Base-by-base conservation (phyloP, 2,888 invertebrate species). In the Hemithea aestivaria region DNA sequence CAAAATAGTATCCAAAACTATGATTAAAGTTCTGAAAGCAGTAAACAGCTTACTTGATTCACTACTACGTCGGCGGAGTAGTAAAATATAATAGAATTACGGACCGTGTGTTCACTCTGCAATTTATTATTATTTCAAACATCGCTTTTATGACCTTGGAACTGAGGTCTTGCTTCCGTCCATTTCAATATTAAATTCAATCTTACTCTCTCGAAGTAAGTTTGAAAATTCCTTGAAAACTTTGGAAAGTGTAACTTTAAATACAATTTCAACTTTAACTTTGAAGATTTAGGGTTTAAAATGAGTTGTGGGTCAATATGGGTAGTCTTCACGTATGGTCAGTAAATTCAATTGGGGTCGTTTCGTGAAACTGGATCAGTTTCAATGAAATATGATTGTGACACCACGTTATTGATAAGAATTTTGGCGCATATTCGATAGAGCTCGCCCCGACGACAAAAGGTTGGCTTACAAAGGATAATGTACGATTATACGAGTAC, bases 341-440 rank as follows among this genome's bases (percentile, higher is more conserved):
- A 41, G 45, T 48, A 45, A 39, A 45, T 48, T 45, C 49, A 47
- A 58, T 58, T 56, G 46, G 58, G 63, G 59, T 62, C 54, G 52
- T 58, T 64, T 57, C 55, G 45, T 53, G 48, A 53, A 52, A 58
- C 58, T 56, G 63, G 59, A 66, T 69, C 63, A 64, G 35, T 73
- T 73, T 63, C 65, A 61, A 62, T 76, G 65, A 73, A 68, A 73
- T 73, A 70, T 62, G 62, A 56, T 56, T 62, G 53, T 53, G 60
- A 56, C 54, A 48, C 49, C 48, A 38, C 35, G 56, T 58, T 68
- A 71, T 68, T 70, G 66, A 69, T 72, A 67, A 59, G 57, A 50
- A 53, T 57, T 59, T 50, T 54, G 51, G 54, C 46, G 51, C 50
- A 48, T 53, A 44, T 41, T 43, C 42, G 8, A 27, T 37, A 33